phyloP scores from a whole-genome alignment of 2,113 vertebrate species.

The Gymnogyps californianus region DNA sequence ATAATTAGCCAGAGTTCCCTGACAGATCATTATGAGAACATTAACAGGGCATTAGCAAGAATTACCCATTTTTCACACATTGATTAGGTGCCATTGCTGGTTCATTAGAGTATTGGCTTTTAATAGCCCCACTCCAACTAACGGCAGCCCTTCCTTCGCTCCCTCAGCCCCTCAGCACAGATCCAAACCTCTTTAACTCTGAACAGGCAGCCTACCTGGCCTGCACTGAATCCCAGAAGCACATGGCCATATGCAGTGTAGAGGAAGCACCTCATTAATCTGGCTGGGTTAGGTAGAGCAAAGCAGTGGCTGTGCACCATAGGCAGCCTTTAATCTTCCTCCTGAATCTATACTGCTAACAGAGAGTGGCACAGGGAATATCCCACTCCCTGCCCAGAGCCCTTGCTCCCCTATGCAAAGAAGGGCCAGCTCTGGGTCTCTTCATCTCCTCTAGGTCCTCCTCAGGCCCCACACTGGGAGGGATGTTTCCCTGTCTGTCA shows the following conservation, averaged over 20 bases:
- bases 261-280: slow-evolving; percentile 54
- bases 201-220: not conserved
- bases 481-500: not conserved
- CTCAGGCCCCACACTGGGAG: not conserved
- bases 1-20: slow-evolving; percentile 76
- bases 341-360: not conserved
- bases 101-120: slow-evolving; percentile 72
- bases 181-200: slow-evolving; percentile 13
- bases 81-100: slow-evolving; percentile 76
- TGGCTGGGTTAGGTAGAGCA: not conserved
- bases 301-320: not conserved
- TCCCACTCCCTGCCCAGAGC: not conserved
- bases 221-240: not conserved
- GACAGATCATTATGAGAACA: slow-evolving; percentile 80
- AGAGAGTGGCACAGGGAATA: not conserved
- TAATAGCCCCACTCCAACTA: slow-evolving; percentile 66
- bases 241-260: not conserved
- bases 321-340: not conserved
- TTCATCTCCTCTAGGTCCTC: not conserved
- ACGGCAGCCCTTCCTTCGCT: not conserved
- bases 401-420: not conserved
- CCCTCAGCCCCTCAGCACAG: not conserved
- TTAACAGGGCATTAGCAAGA: slow-evolving; percentile 78
- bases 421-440: not conserved
- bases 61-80: slow-evolving; percentile 80